These are phyloP conservation scores for Pristionchus entomophagus DNA, from an alignment of 2,888 invertebrate species.

Conservation along the genomic window DNA sequence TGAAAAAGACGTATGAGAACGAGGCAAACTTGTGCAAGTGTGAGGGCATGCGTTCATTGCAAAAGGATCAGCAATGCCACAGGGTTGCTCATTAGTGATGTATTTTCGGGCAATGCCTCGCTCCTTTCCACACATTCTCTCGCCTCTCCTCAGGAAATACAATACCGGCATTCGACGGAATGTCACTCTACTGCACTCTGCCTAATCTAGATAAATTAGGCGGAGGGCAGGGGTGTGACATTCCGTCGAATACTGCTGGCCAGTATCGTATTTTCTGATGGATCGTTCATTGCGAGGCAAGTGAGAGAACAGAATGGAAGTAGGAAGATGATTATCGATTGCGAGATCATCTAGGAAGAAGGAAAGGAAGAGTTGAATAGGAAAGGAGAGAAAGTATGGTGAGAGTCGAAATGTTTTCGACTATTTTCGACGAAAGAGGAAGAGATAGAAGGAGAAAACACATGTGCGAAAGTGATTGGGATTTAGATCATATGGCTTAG, in stretches of 20 bases:
- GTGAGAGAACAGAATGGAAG: background rate
- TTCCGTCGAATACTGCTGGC: background rate
- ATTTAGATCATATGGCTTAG: background rate
- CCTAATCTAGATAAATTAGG: background rate
- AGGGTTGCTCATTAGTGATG: too few relatives aligned
- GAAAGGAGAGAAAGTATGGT: background rate
- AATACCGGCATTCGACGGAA: too few relatives aligned
- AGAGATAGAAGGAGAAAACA: background rate
- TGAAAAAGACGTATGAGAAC: too few relatives aligned
- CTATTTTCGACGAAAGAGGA: too few relatives aligned
- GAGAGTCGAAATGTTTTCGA: constrained; percentile 23
- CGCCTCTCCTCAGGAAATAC: too few relatives aligned
- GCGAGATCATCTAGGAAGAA: background rate
- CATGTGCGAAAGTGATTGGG: background rate
- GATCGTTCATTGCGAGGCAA: constrained; percentile 19
- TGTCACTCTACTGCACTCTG: too few relatives aligned
- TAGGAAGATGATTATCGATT: constrained; percentile 6
- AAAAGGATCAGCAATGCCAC: too few relatives aligned
- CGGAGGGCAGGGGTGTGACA: background rate
- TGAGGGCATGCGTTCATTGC: too few relatives aligned
- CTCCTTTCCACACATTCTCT: too few relatives aligned
- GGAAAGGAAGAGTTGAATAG: background rate
- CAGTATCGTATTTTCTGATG: background rate
- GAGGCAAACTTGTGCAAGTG: too few relatives aligned
- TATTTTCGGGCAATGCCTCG: too few relatives aligned